Base-by-base conservation (phyloP, 2,888 invertebrate genomes). In the Pandemis heparana region DNA sequence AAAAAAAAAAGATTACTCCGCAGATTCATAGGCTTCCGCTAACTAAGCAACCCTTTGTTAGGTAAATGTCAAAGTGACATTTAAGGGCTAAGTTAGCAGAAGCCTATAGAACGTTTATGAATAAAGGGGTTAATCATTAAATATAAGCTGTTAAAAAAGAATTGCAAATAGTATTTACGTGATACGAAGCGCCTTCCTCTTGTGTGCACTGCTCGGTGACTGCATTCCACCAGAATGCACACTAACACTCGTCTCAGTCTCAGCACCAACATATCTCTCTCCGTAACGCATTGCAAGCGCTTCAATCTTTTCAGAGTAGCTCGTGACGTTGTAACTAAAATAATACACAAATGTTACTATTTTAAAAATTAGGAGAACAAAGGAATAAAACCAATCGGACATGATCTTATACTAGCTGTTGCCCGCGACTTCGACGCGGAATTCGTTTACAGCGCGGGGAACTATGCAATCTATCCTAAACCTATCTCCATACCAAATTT, bases 181-280 rank as follows among this genome's bases (percentile, higher is more conserved):
- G 75, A 95, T 94, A 46, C 96, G 91, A 75, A 95, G 84, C 16
- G 91, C 94, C 80, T 94, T 95, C 65, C 95, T 89, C 82, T 96
- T 96, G 83, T 95, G 96, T 12, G 96, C 96, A 84, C 96, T 97
- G 75, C 95, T 95, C 0, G 96, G 96, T 0, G 95, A 92, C 78
- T 95, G 94, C 72, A 95, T 87, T 1, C 95, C 95, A 83, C 96
- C 96, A 5, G 94, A 93, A 75, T 92, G 86, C 16, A 96, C 90
- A 66, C 95, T 96, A 87, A 96, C 78, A 79, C 91, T 93, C 16
- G 97, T 96, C 75, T 96, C 96, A 0, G 97, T 97, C 87, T 97
- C 97, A 0, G 95, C 95, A 1, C 97, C 97, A 67, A 97, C 95
- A 83, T 95, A 97, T 75, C 97, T 95, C 78, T 97, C 96, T 63